phyloP scores from a whole-genome alignment of 2,113 vertebrate species.

The Lepidothrix coronata region DNA sequence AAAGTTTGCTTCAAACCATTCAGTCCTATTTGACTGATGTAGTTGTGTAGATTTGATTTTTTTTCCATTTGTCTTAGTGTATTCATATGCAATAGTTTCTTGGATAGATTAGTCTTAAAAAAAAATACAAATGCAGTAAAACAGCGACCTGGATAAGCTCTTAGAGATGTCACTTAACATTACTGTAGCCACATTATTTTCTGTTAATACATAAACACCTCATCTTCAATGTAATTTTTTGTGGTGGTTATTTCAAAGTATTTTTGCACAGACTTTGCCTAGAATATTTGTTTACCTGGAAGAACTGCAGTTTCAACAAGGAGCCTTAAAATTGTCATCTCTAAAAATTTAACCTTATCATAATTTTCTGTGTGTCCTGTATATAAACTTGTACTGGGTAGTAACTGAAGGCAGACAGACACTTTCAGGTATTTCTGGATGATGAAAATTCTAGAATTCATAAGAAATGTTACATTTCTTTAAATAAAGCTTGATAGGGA shows the following conservation, averaged over 20 bases:
- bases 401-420: neutral
- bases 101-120: neutral
- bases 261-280: neutral
- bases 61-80: neutral
- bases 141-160: neutral
- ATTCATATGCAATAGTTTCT: neutral
- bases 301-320: neutral
- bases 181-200: neutral
- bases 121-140: neutral
- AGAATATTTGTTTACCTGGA: neutral
- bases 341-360: neutral
- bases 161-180: neutral
- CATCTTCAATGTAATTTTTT: neutral
- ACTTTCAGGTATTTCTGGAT: neutral
- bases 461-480: neutral
- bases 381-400: neutral
- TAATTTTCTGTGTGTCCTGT: neutral
- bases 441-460: neutral
- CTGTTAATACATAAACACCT: neutral
- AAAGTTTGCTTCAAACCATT: neutral
- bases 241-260: neutral
- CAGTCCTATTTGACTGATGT: neutral
- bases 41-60: neutral
- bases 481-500: neutral
- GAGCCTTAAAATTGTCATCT: neutral